Base-by-base conservation (phyloP, 2,888 invertebrate genomes). In the Dichetophora obliterata region DNA sequence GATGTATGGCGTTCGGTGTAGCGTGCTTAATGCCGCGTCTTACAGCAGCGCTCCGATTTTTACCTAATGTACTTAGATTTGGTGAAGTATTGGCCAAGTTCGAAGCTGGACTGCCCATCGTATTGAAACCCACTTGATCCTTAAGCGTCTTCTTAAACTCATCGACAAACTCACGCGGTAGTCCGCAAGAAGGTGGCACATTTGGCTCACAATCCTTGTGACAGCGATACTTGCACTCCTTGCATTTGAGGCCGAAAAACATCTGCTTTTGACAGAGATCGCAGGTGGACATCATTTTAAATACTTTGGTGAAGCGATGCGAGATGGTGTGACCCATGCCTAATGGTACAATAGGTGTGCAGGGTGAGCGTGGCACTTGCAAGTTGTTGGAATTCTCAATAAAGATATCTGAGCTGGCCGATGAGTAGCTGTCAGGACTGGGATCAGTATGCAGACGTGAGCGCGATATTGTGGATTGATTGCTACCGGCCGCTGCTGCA, bases 171-270 rank as follows among this genome's bases (percentile, higher is more conserved):
- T 95, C 95, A 16, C 93, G 93, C n/a, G 97, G 96, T 82, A 98
- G 90, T 37, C 96, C 96, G 90, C 98, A 98, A 52, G 96, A 96
- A 0, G 97, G 96, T 81, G 97, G 95, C 82, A 97, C 98, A 91
- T 95, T 96, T 70, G 93, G 92, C 85, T 96, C 96, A 87, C 98
- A 98, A 85, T 97, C 96, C 83, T 92, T 92, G 89, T 89, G 90
- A 79, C 90, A 90, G 50, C 88, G 95, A 87, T 96, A 97, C 91
- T 97, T 98, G 92, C 98, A 98, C 90, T 97, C 97, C 88, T 95
- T 97, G 90, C 98, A 98, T 90, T 95, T 97, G 82, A 96, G 92
- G 9, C 94, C 95, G 87, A 95, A 94, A 83, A 95, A 93, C 93
- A 96, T 95, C 89, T 95, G 95, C 86, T 95, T 95, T 84, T 94